phyloP scores from a whole-genome alignment of 1,140 invertebrate genomes.

The Tenebrio molitor region DNA sequence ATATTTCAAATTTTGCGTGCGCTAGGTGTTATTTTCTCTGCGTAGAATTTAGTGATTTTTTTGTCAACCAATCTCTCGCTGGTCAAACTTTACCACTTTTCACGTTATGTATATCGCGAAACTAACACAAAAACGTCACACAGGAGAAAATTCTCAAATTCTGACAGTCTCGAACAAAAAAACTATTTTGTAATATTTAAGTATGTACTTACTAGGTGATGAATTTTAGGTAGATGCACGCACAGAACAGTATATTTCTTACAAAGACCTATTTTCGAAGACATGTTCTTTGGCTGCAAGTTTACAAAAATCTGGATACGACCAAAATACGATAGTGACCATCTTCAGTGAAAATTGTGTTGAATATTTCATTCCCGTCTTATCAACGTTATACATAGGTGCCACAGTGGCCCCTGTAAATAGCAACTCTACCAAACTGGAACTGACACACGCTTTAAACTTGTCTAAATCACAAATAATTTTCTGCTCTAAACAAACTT shows the following conservation, averaged over 20 bases:
- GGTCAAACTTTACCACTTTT: no score
- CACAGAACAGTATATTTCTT: slow-evolving; percentile 41
- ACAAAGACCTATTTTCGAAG: slow-evolving; percentile 43
- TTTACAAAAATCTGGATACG: slow-evolving; percentile 43
- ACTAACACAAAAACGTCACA: no score
- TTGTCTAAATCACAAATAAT: slow-evolving; percentile 69
- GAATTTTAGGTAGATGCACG: slow-evolving; percentile 52
- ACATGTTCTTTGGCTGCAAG: slow-evolving; percentile 47
- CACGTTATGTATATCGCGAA: no score
- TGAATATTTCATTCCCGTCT: slow-evolving; percentile 67
- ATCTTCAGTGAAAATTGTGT: slow-evolving; percentile 72
- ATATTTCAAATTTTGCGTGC: no score
- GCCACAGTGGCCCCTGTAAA: slow-evolving; percentile 71
- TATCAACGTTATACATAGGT: slow-evolving; percentile 69
- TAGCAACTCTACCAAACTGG: slow-evolving; percentile 69
- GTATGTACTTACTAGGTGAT: no score
- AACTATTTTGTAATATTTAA: no score
- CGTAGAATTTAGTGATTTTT: no score
- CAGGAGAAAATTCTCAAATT: no score
- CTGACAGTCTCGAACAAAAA: no score
- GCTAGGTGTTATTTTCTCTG: no score
- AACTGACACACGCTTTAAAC: slow-evolving; percentile 67
- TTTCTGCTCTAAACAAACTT: slow-evolving; percentile 62
- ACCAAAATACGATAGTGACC: slow-evolving; percentile 64
- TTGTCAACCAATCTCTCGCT: no score